Conservation (phyloP, 2,113 vertebrate species). For the Petrocephalus microphthalmus region DNA sequence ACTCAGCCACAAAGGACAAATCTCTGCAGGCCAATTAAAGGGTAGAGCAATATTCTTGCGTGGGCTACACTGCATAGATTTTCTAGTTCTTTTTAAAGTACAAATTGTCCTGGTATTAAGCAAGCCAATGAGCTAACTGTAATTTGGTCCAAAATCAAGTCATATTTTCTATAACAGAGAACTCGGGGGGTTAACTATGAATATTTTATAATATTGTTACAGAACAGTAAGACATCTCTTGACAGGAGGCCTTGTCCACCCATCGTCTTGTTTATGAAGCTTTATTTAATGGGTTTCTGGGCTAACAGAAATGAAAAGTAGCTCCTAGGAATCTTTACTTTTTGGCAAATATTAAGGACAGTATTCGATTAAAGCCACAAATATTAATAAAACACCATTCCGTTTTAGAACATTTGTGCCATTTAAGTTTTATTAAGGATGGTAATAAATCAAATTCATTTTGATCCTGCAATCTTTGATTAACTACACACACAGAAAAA, state of each 20-base stretch:
- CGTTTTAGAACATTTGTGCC: neutral
- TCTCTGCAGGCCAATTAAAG: constrained; percentile 27
- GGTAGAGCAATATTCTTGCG: constrained; percentile 15
- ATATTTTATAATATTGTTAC: constrained; percentile 11
- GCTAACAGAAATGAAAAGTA: neutral
- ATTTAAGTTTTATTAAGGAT: neutral
- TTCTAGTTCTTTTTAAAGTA: constrained; percentile 19
- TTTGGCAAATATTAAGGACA: neutral
- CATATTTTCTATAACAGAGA: neutral
- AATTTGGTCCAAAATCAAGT: constrained; percentile 23
- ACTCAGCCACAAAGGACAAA: constrained; percentile 21
- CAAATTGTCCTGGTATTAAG: constrained; percentile 14
- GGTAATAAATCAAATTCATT: neutral
- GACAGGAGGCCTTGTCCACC: neutral
- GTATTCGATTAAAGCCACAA: neutral
- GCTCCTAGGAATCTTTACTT: neutral
- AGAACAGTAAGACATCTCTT: neutral
- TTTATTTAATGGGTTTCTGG: neutral
- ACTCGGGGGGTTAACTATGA: neutral
- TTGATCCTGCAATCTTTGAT: neutral
- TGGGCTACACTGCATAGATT: constrained; percentile 19
- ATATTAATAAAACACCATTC: neutral
- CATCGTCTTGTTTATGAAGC: neutral
- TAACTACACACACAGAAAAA: neutral
- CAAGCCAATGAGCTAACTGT: neutral